Evolutionary conservation across 2,888 invertebrate genomes (phyloP).

Genomic region (Phanerotoma sp.): DNA sequence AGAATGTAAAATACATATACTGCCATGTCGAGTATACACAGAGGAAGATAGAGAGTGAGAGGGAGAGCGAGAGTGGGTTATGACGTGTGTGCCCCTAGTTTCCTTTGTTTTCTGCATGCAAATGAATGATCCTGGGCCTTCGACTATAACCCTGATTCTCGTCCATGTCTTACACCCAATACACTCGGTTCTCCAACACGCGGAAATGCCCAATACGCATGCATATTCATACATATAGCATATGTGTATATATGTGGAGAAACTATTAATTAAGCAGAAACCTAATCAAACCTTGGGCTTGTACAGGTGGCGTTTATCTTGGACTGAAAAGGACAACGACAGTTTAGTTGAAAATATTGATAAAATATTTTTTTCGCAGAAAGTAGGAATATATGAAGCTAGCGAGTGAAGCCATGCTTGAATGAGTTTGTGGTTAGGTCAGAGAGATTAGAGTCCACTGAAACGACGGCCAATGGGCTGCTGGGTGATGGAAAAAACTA

Average conservation of each 20-base stretch:
- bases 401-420: constrained; percentile 20
- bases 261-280: constrained; percentile 64
- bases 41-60: constrained; percentile 1
- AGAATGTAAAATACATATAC: neutral
- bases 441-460: constrained; percentile 8
- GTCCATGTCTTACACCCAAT: constrained; percentile 25
- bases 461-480: neutral
- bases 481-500: constrained; percentile 46
- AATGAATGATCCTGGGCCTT: constrained; percentile 50
- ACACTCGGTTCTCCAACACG: constrained; percentile 40
- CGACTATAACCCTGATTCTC: constrained; percentile 37
- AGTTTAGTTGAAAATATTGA: constrained; percentile 2
- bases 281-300: constrained; percentile 60
- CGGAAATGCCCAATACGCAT: constrained; percentile 52
- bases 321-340: neutral
- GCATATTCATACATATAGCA: constrained; percentile 55
- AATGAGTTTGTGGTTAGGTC: constrained; percentile 13
- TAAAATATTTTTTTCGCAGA: constrained; percentile 7
- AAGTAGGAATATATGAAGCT: constrained; percentile 15
- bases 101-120: constrained; percentile 56
- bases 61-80: neutral
- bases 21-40: constrained; percentile 10
- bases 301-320: constrained; percentile 6
- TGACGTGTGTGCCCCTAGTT: constrained; percentile 25
- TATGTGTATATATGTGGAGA: constrained; percentile 55